Evolutionary conservation across 2,888 invertebrate species (phyloP), one percentile per base, ranked within the genome.

Genomic region (Himalopsyche anomala): DNA sequence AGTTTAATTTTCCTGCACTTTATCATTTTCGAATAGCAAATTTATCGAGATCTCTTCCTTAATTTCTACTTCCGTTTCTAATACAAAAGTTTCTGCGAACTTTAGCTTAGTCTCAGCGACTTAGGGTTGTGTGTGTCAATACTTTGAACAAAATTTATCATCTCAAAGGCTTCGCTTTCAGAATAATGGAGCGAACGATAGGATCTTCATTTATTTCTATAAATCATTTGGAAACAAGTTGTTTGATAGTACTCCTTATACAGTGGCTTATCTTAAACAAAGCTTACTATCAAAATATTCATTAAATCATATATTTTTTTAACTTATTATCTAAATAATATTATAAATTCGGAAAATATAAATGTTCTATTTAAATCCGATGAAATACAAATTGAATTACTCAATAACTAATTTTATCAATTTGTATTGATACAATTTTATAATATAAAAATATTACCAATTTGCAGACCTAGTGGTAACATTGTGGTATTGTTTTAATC

Each of bases 141-240:
- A 83, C 86, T 81, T 19, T 42, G 56, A 81, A 84, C 82, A 56
- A 83, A 83, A 86, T 83, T 86, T 87, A 88, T 88, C 87, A 84
- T 85, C 84, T 86, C 87, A 85, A 87, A 88, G 85, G 85, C 85
- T 83, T 82, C 87, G 82, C 81, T 81, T 83, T 55, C 62, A 28
- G 62, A 62, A 62, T 82, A 87, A 87, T 84, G 83, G 85, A 40
- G 62, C 84, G 36, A 83, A 82, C 79, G 86, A 85, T 86, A 84
- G 84, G 86, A 87, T 88, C 85, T 88, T 88, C 88, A 87, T 87
- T 88, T 83, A 87, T 84, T 88, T 88, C 81, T 85, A 85, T 88
- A 84, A 88, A 88, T 88, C 85, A 88, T 84, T 85, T 86, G 85
- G 81, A 62, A 62, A 62, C 62, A 62, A 62, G 62, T 62, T 28